Conservation (phyloP, 2,113 vertebrate genomes). For the Gyps fulvus region DNA sequence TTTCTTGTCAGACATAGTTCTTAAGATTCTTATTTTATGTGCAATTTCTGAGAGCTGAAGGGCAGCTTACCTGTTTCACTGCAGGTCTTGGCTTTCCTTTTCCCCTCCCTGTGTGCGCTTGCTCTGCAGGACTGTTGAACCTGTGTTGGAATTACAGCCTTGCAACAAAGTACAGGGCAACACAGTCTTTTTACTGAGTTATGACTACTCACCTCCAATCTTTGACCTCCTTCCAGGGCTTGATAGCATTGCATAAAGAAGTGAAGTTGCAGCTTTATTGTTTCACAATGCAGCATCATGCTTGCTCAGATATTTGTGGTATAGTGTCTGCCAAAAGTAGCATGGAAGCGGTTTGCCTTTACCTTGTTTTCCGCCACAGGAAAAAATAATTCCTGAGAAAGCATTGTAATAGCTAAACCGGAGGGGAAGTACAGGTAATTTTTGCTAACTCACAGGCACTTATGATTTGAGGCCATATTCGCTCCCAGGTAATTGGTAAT, state of each 20-base stretch:
- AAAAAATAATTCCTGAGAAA: neutral
- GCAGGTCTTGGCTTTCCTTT: neutral
- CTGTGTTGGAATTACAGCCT: neutral
- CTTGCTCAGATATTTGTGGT: neutral
- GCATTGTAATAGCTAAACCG: neutral
- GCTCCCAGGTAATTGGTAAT: neutral
- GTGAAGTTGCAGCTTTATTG: neutral
- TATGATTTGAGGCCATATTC: neutral
- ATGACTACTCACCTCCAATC: neutral
- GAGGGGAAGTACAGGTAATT: neutral
- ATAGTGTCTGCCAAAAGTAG: neutral
- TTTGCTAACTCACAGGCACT: neutral
- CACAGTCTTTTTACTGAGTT: rapidly evolving
- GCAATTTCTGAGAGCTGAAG: neutral
- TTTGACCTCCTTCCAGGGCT: neutral
- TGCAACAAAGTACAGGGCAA: neutral
- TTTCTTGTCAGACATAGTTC: neutral
- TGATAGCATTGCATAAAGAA: neutral
- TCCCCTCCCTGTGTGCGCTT: rapidly evolving
- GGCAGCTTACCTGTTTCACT: neutral
- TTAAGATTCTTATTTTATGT: neutral
- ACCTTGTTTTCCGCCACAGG: neutral
- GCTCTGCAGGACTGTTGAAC: neutral
- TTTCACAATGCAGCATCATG: neutral
- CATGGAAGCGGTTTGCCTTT: neutral